Conservation (phyloP, 1,140 invertebrate species). For the Drosophila carrolli region DNA sequence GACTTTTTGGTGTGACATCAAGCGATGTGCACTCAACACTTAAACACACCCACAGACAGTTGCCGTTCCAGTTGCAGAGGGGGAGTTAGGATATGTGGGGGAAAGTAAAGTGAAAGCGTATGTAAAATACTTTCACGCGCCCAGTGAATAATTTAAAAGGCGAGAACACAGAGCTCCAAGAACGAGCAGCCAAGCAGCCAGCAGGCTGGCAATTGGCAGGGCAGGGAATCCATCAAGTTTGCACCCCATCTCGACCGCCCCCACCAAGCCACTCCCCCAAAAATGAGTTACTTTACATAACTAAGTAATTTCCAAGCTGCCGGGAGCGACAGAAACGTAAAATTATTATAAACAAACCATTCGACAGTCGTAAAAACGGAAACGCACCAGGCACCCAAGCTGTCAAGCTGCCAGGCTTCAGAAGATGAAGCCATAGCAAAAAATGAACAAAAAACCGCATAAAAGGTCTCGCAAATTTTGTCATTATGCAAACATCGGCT, state of each 20-base stretch:
- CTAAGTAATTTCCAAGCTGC: slow-evolving; percentile 59
- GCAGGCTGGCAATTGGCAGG: background rate
- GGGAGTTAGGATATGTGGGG: background rate
- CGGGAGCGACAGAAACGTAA: slow-evolving; percentile 57
- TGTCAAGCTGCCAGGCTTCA: background rate
- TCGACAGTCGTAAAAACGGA: slow-evolving; percentile 50
- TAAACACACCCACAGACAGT: slow-evolving; percentile 21
- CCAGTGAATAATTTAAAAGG: slow-evolving; percentile 60
- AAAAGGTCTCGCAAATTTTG: slow-evolving; percentile 52
- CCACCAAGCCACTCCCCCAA: slow-evolving; percentile 49
- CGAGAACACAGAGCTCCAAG: slow-evolving; percentile 13
- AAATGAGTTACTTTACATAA: slow-evolving; percentile 66
- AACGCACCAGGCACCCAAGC: slow-evolving; percentile 11
- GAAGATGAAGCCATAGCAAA: slow-evolving; percentile 1
- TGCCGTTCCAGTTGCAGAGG: background rate
- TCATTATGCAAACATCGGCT: slow-evolving; percentile 60
- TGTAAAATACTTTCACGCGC: slow-evolving; percentile 63
- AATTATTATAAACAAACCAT: slow-evolving; percentile 66
- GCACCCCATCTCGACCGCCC: slow-evolving; percentile 35
- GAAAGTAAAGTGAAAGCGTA: slow-evolving; percentile 55
- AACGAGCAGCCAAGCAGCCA: background rate
- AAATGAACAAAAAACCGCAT: slow-evolving; percentile 33
- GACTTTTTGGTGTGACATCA: slow-evolving; percentile 61
- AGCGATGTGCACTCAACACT: slow-evolving; percentile 59
- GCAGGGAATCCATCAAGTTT: slow-evolving; percentile 33